phyloP scores from a whole-genome alignment of 2,888 invertebrate genomes.

The Crocallis elinguaria region DNA sequence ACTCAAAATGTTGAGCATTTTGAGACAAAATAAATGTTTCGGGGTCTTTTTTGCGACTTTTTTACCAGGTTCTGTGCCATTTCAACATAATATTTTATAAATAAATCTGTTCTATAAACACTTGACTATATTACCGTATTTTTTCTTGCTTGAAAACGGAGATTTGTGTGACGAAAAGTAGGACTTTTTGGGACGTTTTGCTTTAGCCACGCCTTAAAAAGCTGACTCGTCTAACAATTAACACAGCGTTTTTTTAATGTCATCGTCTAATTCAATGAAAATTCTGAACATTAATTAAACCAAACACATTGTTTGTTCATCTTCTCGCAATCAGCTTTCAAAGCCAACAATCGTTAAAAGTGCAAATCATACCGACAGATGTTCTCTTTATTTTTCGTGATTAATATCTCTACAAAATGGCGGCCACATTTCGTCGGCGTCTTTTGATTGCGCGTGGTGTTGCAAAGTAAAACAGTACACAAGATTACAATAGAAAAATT shows the following conservation, averaged over 20 bases:
- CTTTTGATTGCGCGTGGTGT: slow-evolving; percentile 30
- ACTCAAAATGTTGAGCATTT: too few species aligned
- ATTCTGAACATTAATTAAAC: slow-evolving; percentile 2
- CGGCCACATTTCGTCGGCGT: slow-evolving; percentile 38
- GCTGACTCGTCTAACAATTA: too few species aligned
- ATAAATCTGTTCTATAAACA: too few species aligned
- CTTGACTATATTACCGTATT: too few species aligned
- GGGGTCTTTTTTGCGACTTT: too few species aligned
- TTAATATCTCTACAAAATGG: slow-evolving; percentile 43
- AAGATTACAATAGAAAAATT: not conserved
- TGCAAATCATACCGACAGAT: slow-evolving; percentile 43
- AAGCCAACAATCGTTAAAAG: slow-evolving; percentile 33
- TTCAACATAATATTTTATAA: too few species aligned
- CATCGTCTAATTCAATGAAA: slow-evolving; percentile 1
- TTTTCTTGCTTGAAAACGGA: too few species aligned
- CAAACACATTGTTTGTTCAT: slow-evolving; percentile 5
- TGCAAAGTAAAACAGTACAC: not conserved
- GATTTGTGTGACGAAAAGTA: too few species aligned
- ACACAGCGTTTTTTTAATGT: not conserved
- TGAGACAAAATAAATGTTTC: too few species aligned
- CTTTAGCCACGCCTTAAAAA: too few species aligned
- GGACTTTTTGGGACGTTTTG: too few species aligned
- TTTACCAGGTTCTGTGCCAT: too few species aligned
- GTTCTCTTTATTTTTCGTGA: slow-evolving; percentile 39
- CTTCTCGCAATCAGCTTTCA: slow-evolving; percentile 17